A percentile compares a stretch with the other conserved stretches of the same genome.
Conservation (phyloP, 2,888 invertebrate species). For the Calliphora vomitoria region DNA sequence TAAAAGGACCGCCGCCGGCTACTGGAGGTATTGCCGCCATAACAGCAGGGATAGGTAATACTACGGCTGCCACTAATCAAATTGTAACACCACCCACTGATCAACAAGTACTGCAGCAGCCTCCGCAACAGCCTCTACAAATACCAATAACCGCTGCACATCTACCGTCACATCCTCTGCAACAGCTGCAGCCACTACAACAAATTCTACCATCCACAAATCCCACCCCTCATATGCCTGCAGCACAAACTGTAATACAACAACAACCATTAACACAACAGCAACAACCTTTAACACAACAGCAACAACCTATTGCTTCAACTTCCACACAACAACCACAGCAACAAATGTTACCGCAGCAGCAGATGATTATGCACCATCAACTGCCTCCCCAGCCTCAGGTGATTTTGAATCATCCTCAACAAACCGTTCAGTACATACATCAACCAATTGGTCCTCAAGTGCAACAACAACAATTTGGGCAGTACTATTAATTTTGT, state of each 20-base stretch:
- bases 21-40: slow-evolving; percentile 73
- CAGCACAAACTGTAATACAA: slow-evolving; percentile 43
- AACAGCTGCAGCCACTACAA: slow-evolving; percentile 3
- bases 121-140: slow-evolving; percentile 30
- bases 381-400: slow-evolving; percentile 52
- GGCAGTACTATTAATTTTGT: slow-evolving; percentile 68
- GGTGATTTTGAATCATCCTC: slow-evolving; percentile 59
- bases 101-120: slow-evolving; percentile 19
- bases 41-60: slow-evolving; percentile 45
- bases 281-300: slow-evolving; percentile 32
- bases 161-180: slow-evolving; percentile 27
- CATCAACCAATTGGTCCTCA: slow-evolving; percentile 70
- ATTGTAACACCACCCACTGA: slow-evolving; percentile 34
- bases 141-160: slow-evolving; percentile 3
- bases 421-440: slow-evolving; percentile 67
- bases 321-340: slow-evolving; percentile 56
- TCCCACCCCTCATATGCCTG: slow-evolving; percentile 44
- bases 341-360: slow-evolving; percentile 41
- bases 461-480: slow-evolving; percentile 71
- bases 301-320: slow-evolving; percentile 54
- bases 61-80: slow-evolving; percentile 67
- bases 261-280: slow-evolving; percentile 28
- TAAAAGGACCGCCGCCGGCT: slow-evolving; percentile 89
- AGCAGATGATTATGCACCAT: slow-evolving; percentile 52
- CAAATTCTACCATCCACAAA: slow-evolving; percentile 20